These are phyloP conservation scores for Squalus acanthias DNA, from an alignment of 2,797 vertebrate genomes.

Conservation along the genomic window DNA sequence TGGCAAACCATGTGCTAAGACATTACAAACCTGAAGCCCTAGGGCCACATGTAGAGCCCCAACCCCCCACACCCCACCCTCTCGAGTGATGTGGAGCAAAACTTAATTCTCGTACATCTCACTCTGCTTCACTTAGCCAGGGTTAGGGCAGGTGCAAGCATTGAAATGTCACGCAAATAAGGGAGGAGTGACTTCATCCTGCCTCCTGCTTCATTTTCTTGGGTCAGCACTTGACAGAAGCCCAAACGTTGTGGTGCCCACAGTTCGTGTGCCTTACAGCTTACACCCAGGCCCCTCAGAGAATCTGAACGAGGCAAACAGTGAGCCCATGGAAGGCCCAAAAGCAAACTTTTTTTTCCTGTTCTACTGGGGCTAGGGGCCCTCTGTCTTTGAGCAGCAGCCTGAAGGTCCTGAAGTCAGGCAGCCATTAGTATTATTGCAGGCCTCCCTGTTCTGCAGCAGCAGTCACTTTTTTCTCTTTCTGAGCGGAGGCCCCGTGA, in stretches of 20 bases:
- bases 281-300: neutral
- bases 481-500: neutral
- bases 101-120: neutral
- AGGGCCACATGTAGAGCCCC: neutral
- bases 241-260: neutral
- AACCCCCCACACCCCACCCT: neutral
- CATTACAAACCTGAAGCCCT: neutral
- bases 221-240: neutral
- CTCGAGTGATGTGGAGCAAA: neutral
- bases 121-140: neutral
- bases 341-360: neutral
- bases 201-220: neutral
- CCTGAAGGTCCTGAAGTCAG: neutral
- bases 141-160: neutral
- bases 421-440: neutral
- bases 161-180: neutral
- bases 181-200: neutral
- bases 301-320: neutral
- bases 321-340: neutral
- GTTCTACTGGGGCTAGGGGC: neutral
- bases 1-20: too few species aligned
- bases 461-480: neutral
- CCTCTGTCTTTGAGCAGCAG: neutral
- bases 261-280: too few species aligned
- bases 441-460: neutral